phyloP scores from a whole-genome alignment of 2,888 invertebrate species.

The Drosophila kuntzei region DNA sequence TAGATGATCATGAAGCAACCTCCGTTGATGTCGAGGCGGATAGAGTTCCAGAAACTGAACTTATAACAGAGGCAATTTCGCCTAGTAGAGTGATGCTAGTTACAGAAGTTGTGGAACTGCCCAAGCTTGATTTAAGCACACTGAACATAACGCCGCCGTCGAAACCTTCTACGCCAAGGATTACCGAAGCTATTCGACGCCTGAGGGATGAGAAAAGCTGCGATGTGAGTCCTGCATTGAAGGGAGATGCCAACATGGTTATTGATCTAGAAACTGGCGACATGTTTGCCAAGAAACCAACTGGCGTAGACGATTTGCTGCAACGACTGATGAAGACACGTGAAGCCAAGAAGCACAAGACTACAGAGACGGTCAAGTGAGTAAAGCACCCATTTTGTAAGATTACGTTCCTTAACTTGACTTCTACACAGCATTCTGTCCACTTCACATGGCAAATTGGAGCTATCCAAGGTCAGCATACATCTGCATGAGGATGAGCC shows the following conservation, averaged over 20 bases:
- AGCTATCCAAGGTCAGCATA: constrained; percentile 83
- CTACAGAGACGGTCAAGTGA: constrained; percentile 86
- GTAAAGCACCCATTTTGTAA: neutral
- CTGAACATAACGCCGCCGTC: constrained; percentile 62
- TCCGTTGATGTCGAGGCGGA: neutral
- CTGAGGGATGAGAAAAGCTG: constrained; percentile 62
- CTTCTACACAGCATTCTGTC: constrained; percentile 84
- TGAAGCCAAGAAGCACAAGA: constrained; percentile 87
- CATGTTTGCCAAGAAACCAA: constrained; percentile 84
- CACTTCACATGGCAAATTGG: constrained; percentile 85
- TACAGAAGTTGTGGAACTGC: constrained; percentile 74
- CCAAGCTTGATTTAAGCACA: constrained; percentile 74
- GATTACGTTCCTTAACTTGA: neutral
- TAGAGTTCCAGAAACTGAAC: neutral
- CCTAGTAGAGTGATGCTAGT: constrained; percentile 49
- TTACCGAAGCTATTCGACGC: constrained; percentile 69
- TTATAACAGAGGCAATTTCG: constrained; percentile 1
- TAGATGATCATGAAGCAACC: neutral
- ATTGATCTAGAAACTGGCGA: constrained; percentile 88
- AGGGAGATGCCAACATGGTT: constrained; percentile 86
- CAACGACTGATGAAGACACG: constrained; percentile 90
- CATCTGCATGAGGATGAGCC: constrained; percentile 75
- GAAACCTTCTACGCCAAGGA: constrained; percentile 55
- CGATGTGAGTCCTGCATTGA: constrained; percentile 86
- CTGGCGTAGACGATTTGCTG: constrained; percentile 89